Conservation (phyloP, 1,140 invertebrate genomes). For the Drosophila micromelanica region DNA sequence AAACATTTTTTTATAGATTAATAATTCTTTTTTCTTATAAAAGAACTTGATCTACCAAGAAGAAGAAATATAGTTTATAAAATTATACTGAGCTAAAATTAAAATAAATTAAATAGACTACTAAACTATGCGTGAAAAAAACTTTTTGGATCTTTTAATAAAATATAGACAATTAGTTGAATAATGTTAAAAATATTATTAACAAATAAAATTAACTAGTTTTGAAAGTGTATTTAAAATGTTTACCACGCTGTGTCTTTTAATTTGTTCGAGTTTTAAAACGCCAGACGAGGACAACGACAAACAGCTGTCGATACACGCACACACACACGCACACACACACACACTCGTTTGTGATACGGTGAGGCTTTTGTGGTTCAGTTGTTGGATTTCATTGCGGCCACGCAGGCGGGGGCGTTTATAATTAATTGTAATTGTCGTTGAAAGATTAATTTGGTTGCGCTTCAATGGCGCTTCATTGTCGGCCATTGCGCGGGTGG, state of each 20-base stretch:
- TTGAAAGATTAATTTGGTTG: conserved; percentile 83
- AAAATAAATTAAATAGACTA: no score
- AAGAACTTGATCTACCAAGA: no score
- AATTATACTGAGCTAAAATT: no score
- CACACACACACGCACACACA: conserved; percentile 3
- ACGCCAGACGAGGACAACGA: conserved; percentile 47
- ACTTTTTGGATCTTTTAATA: no score
- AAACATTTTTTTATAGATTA: no score
- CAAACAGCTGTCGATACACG: conserved; percentile 71
- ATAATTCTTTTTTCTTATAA: no score
- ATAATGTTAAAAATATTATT: background rate
- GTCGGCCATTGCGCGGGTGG: conserved; percentile 74
- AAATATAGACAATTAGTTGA: no score
- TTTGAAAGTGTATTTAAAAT: conserved; percentile 45
- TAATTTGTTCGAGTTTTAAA: conserved; percentile 39
- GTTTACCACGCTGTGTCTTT: background rate
- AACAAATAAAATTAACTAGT: background rate
- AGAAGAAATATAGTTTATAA: no score
- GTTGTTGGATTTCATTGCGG: conserved; percentile 48
- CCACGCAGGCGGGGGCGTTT: conserved; percentile 67
- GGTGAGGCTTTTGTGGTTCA: conserved; percentile 60
- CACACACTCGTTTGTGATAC: conserved; percentile 20
- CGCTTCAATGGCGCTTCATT: conserved; percentile 82
- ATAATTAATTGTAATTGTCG: conserved; percentile 83
- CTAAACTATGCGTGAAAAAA: no score